A percentile compares a stretch with the other conserved stretches of the same genome.
phyloP scores from a whole-genome alignment of 1,140 invertebrate species.

The Eueides isabella region DNA sequence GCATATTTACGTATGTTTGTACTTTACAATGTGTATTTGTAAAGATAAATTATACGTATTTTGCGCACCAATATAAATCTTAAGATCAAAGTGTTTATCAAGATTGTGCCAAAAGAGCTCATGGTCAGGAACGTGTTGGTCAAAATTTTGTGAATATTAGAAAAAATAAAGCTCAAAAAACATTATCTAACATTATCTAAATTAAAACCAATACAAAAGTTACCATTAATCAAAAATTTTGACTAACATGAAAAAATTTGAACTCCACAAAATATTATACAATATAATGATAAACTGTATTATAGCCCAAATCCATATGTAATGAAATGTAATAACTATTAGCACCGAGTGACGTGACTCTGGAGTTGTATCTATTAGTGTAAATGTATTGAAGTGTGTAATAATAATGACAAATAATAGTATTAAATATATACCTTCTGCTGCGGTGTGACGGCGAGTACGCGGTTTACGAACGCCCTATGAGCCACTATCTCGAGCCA shows the following conservation, averaged over 20 bases:
- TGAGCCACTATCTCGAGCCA: constrained; percentile 99
- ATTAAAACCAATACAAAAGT: no score
- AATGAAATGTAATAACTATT: neutral
- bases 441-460: constrained; percentile 94
- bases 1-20: no score
- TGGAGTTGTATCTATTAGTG: neutral
- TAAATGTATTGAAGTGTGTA: neutral
- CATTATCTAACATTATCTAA: no score
- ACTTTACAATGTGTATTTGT: no score
- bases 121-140: neutral
- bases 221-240: neutral
- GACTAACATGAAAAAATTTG: neutral
- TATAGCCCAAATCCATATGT: neutral
- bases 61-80: neutral
- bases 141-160: neutral
- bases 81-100: neutral
- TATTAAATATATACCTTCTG: constrained; percentile 83
- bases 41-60: neutral
- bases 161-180: neutral
- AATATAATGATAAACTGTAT: neutral
- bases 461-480: constrained; percentile 96
- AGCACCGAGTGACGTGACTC: neutral
- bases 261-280: neutral
- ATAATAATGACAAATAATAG: neutral
- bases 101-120: neutral